phyloP scores from a whole-genome alignment of 2,113 vertebrate species.

The Nanorana parkeri region DNA sequence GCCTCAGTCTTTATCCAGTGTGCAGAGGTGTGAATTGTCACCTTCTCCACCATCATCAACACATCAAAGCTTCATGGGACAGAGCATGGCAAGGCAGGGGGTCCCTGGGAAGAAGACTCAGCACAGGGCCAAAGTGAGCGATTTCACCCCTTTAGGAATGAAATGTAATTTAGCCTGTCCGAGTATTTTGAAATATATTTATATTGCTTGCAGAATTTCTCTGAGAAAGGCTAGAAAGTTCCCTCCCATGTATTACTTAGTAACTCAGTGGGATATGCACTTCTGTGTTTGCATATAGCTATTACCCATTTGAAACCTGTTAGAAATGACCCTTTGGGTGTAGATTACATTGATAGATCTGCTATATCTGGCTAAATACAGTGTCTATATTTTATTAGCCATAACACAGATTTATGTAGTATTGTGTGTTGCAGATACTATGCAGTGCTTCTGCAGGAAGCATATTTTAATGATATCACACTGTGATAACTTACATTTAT shows the following conservation, averaged over 20 bases:
- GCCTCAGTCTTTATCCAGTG: constrained; percentile 73
- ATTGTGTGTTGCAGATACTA: no score
- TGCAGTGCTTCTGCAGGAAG: no score
- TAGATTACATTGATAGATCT: background rate
- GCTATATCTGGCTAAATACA: background rate
- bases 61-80: constrained; percentile 71
- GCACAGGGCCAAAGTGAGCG: constrained; percentile 48
- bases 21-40: constrained; percentile 72
- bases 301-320: background rate
- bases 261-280: constrained; percentile 5
- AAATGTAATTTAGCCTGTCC: constrained; percentile 38
- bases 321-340: constrained; percentile 24
- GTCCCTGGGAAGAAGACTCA: constrained; percentile 79
- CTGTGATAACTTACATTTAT: no score
- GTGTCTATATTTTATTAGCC: no score
- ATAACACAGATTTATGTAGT: no score
- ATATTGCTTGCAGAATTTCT: constrained; percentile 37
- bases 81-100: constrained; percentile 71
- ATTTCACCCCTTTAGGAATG: constrained; percentile 50
- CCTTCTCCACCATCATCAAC: constrained; percentile 73
- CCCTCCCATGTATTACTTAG: constrained; percentile 35
- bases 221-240: constrained; percentile 52
- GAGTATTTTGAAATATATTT: constrained; percentile 40
- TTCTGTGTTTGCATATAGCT: constrained; percentile 13
- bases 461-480: no score